A percentile compares a stretch with the other conserved stretches of the same genome.
phyloP scores from a whole-genome alignment of 64 coral and sea anemone genomes.

The Platygyra sinensis region DNA sequence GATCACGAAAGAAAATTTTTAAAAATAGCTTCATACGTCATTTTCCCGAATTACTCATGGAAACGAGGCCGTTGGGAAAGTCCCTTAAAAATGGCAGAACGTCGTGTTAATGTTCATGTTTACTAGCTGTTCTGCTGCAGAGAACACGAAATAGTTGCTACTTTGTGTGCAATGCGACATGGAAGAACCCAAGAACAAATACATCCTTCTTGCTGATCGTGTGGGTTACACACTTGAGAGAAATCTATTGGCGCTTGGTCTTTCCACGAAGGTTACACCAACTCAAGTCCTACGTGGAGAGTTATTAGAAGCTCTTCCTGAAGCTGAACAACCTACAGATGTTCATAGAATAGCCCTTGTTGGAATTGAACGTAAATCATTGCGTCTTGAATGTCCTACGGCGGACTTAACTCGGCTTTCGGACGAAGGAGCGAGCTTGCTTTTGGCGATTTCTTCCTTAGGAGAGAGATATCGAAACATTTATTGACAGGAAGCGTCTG shows the following conservation, averaged over 20 bases:
- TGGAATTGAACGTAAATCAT: constrained; percentile 10
- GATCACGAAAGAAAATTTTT: too few species aligned
- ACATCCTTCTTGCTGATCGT: constrained; percentile 70
- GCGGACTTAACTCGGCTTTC: constrained; percentile 46
- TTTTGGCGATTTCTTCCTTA: constrained; percentile 55
- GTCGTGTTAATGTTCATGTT: too few species aligned
- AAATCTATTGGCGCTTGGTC: constrained; percentile 31
- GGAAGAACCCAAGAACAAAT: constrained; percentile 55
- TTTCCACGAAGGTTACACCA: neutral
- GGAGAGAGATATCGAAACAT: constrained; percentile 42
- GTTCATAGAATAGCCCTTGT: constrained; percentile 10
- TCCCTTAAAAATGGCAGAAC: too few species aligned
- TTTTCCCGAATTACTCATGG: too few species aligned
- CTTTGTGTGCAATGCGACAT: constrained; percentile 2
- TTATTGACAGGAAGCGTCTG: constrained; percentile 56
- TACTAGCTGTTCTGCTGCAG: too few species aligned
- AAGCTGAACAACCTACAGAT: constrained; percentile 57
- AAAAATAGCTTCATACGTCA: too few species aligned
- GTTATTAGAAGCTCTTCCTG: constrained; percentile 47
- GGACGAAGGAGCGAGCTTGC: constrained; percentile 71
- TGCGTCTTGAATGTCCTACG: constrained; percentile 37
- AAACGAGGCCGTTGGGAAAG: too few species aligned
- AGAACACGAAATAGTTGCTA: neutral
- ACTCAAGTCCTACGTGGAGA: constrained; percentile 45
- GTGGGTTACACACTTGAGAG: constrained; percentile 49